Evolutionary conservation across 2,797 vertebrate species (phyloP).

Genomic region (Phoebastria nigripes): DNA sequence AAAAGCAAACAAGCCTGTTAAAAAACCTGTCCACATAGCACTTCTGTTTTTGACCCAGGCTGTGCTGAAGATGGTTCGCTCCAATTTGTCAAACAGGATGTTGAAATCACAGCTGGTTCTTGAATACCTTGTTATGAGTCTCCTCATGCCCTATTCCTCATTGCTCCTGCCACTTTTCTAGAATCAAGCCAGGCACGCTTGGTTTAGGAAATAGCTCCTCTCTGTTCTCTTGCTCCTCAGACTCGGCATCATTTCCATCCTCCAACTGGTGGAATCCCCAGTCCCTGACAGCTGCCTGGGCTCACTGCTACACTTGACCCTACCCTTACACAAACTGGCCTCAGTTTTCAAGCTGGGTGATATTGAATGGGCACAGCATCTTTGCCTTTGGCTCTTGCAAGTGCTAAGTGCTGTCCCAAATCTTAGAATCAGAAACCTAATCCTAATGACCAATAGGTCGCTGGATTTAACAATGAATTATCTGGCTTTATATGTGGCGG

Average conservation of each 20-base stretch:
- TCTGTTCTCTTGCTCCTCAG: neutral
- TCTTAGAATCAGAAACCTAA: neutral
- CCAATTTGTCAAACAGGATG: neutral
- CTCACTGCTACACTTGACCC: neutral
- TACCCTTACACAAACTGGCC: neutral
- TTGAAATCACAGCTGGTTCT: neutral
- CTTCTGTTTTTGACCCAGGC: neutral
- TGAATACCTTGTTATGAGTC: neutral
- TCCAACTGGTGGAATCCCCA: neutral
- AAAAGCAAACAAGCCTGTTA: neutral
- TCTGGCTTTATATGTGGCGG: neutral
- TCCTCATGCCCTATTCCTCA: neutral
- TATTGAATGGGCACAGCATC: accelerated
- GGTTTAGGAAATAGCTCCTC: neutral
- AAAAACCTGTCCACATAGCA: neutral
- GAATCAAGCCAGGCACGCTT: neutral
- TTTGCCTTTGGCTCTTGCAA: neutral
- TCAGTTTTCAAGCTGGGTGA: neutral
- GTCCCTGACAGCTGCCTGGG: neutral
- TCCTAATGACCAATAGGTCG: neutral
- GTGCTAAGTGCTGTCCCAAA: neutral
- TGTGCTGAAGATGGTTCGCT: neutral
- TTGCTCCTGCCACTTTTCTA: neutral
- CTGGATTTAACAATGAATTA: neutral
- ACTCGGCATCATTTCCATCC: neutral